Conservation (phyloP, 2,797 vertebrate genomes). For the Sylvia borin region DNA sequence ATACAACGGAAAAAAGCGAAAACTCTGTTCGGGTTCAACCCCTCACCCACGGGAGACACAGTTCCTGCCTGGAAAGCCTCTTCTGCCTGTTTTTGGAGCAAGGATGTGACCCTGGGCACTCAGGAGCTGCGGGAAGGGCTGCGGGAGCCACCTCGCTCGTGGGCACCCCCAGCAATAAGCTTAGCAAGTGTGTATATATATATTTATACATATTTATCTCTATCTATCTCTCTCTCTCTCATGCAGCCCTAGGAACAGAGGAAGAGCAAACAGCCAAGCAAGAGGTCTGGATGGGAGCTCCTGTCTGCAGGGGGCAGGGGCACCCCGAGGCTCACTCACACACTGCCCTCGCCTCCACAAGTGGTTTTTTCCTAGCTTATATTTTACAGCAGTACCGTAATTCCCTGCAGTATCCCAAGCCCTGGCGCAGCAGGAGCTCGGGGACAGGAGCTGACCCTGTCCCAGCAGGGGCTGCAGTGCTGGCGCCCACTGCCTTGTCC, state of each 20-base stretch:
- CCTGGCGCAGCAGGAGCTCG: neutral
- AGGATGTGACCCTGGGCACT: neutral
- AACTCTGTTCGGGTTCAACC: neutral
- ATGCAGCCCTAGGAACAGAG: slow-evolving; percentile 46
- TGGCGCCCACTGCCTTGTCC: neutral
- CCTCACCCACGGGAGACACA: neutral
- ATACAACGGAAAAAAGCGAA: neutral
- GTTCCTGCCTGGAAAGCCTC: neutral
- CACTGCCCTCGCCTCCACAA: neutral
- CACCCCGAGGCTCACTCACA: neutral
- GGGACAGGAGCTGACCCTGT: rapidly evolving
- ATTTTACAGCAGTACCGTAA: slow-evolving; percentile 50
- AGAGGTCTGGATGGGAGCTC: neutral
- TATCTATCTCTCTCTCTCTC: slow-evolving; percentile 35
- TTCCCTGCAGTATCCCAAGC: neutral
- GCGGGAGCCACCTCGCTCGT: rapidly evolving
- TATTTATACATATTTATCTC: neutral
- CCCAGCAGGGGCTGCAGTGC: neutral
- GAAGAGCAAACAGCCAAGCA: slow-evolving; percentile 43
- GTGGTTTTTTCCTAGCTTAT: neutral
- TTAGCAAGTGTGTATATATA: neutral
- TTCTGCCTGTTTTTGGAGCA: neutral
- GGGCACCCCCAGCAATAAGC: neutral
- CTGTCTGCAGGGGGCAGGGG: neutral
- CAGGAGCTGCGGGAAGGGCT: neutral